These are phyloP conservation scores for Celastrina argiolus DNA, from an alignment of 2,888 invertebrate species.

Conservation along the genomic window DNA sequence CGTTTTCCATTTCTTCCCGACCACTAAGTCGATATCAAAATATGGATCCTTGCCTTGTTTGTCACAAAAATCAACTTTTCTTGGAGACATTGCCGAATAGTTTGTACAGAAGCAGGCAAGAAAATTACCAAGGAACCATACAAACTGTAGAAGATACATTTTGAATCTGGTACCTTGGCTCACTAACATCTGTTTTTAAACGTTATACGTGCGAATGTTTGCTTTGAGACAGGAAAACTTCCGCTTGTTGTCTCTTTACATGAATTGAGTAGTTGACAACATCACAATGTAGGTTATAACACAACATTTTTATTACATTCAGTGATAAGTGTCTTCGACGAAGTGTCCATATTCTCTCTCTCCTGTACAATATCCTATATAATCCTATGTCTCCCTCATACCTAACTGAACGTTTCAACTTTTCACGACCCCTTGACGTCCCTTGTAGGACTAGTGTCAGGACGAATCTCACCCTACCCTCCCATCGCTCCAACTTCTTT, in stretches of 20 bases:
- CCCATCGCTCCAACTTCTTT: too few species aligned
- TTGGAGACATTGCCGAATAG: conserved; percentile 27
- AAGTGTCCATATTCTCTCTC: too few species aligned
- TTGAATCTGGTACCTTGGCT: neutral
- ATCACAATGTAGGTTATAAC: too few species aligned
- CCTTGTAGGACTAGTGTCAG: too few species aligned
- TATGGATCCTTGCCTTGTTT: conserved; percentile 46
- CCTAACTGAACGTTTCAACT: too few species aligned
- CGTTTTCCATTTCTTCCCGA: conserved; percentile 53
- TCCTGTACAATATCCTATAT: too few species aligned
- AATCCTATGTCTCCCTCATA: too few species aligned
- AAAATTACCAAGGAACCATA: neutral
- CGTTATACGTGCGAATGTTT: neutral
- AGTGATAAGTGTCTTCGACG: too few species aligned
- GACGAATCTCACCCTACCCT: too few species aligned
- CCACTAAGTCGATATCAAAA: conserved; percentile 51
- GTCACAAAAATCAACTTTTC: conserved; percentile 39
- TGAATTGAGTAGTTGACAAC: neutral
- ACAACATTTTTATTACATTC: too few species aligned
- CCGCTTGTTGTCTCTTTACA: neutral
- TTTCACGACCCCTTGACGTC: too few species aligned
- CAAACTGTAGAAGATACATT: neutral
- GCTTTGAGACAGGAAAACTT: neutral
- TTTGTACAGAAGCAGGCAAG: neutral
- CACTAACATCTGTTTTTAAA: neutral